These are phyloP conservation scores for Euglossa dilemma DNA, from an alignment of 1,140 invertebrate genomes.

Conservation along the genomic window DNA sequence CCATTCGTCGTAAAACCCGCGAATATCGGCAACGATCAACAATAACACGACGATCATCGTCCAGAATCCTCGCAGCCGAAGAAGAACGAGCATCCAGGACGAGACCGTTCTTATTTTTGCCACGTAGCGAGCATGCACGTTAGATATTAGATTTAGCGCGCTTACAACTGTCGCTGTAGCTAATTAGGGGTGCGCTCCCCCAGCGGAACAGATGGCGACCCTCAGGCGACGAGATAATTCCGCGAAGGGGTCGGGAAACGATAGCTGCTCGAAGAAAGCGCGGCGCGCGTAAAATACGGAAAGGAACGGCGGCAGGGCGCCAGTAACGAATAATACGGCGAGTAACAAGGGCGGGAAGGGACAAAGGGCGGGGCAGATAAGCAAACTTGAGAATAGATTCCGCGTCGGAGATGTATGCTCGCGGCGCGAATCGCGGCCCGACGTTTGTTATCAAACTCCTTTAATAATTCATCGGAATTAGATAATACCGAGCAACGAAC, in stretches of 20 bases:
- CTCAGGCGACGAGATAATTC: slow-evolving; percentile 79
- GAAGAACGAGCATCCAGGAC: slow-evolving; percentile 13
- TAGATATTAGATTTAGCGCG: slow-evolving; percentile 78
- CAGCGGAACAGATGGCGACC: slow-evolving; percentile 79
- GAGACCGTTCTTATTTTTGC: slow-evolving; percentile 56
- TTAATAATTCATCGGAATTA: slow-evolving; percentile 74
- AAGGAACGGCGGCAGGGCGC: background rate
- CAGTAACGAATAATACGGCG: background rate
- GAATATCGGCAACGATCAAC: background rate
- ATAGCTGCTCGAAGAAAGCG: slow-evolving; percentile 20
- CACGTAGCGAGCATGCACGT: slow-evolving; percentile 57
- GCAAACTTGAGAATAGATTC: slow-evolving; percentile 41
- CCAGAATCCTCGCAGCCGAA: background rate
- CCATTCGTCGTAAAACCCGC: background rate
- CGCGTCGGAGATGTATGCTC: slow-evolving; percentile 28
- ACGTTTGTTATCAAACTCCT: slow-evolving; percentile 62
- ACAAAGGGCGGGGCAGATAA: slow-evolving; percentile 29
- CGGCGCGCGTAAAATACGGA: background rate
- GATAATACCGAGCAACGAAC: slow-evolving; percentile 59
- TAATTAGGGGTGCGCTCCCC: slow-evolving; percentile 77
- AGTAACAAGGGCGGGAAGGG: slow-evolving; percentile 14
- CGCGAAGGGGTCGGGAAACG: slow-evolving; percentile 54
- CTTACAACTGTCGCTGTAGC: slow-evolving; percentile 77
- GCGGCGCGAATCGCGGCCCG: slow-evolving; percentile 43
- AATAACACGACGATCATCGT: too few relatives aligned